phyloP scores from a whole-genome alignment of 2,113 vertebrate genomes.

The Colius striatus region DNA sequence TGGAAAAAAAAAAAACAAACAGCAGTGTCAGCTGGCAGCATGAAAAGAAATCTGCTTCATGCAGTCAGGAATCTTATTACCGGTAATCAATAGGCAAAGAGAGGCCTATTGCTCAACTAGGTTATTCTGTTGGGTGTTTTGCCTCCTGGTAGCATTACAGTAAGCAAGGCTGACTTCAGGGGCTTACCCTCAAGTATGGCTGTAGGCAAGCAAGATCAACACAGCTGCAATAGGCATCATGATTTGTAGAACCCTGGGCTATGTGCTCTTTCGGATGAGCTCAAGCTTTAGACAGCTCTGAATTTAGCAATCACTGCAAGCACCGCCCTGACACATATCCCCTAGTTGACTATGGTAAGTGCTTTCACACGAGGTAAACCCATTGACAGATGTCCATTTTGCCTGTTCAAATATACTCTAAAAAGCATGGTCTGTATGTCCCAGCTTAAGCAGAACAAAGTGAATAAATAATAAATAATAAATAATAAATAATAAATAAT shows the following conservation, averaged over 20 bases:
- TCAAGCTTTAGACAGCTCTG: fast-evolving
- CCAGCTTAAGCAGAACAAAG: background rate
- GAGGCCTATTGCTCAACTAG: background rate
- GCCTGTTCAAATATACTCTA: background rate
- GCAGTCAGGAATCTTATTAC: background rate
- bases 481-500: conserved; percentile 52
- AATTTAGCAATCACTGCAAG: background rate
- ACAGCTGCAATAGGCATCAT: background rate
- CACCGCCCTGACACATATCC: background rate
- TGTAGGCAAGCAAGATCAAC: background rate
- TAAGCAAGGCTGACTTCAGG: background rate
- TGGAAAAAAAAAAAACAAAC: background rate
- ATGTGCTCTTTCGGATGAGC: fast-evolving
- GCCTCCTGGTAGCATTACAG: background rate
- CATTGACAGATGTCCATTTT: background rate
- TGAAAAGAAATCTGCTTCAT: background rate
- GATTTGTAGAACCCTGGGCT: background rate
- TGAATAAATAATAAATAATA: conserved; percentile 29
- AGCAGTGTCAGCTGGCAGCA: background rate
- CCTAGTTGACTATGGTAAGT: background rate
- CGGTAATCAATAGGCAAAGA: background rate
- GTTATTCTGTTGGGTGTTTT: background rate
- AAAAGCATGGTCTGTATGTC: background rate
- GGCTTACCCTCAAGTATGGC: background rate
- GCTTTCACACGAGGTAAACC: background rate